Conservation (phyloP, 1,140 invertebrate genomes). For the Pteromalus puparum region DNA sequence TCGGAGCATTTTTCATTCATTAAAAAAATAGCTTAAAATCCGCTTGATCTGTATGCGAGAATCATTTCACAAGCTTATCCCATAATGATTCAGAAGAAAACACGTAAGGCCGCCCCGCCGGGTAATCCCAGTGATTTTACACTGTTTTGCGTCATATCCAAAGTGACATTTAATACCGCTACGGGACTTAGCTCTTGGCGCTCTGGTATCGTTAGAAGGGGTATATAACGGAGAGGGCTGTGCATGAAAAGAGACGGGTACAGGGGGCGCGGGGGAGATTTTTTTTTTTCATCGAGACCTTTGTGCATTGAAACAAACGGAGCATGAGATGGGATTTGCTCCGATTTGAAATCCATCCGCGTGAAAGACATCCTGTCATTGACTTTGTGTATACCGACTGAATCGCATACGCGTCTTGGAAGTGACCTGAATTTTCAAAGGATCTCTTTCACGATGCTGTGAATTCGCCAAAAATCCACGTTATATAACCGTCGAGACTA, state of each 20-base stretch:
- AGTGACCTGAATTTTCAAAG: not conserved
- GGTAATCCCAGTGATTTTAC: slow-evolving; percentile 67
- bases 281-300: slow-evolving; percentile 22
- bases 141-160: slow-evolving; percentile 63
- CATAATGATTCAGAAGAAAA: slow-evolving; percentile 12
- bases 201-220: slow-evolving; percentile 60
- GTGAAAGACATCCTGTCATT: slow-evolving; percentile 61
- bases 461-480: not conserved
- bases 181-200: slow-evolving; percentile 56
- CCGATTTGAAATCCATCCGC: slow-evolving; percentile 73
- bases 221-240: not conserved
- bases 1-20: not conserved
- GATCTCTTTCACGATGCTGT: no score
- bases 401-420: not conserved
- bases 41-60: not conserved
- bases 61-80: slow-evolving; percentile 41
- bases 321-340: slow-evolving; percentile 71
- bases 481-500: not conserved
- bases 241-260: slow-evolving; percentile 49
- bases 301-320: slow-evolving; percentile 62
- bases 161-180: slow-evolving; percentile 65
- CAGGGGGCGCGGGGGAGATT: slow-evolving; percentile 46
- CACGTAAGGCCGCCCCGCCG: not conserved
- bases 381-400: not conserved
- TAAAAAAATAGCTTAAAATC: not conserved